Base-by-base conservation (phyloP, 2,888 invertebrate genomes). In the Melipona bicolor region DNA sequence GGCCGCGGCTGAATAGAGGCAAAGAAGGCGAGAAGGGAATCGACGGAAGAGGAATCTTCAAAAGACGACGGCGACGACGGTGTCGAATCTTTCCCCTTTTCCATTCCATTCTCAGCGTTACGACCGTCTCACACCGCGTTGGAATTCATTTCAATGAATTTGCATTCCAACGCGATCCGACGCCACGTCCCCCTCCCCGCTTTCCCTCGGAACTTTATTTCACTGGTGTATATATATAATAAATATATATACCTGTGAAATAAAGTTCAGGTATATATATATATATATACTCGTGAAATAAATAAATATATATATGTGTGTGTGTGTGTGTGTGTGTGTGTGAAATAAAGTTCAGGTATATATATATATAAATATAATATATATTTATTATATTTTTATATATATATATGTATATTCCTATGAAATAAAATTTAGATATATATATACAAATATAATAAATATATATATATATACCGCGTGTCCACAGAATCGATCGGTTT, bases 101-200 rank as follows among this genome's bases (percentile, higher is more conserved):
- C 70, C 59, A 32, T 27, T 62, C 56, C 62, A 62, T 87, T 81
- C 79, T 69, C 79, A 84, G 88, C 90, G 89, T 92, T 89, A 90
- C 89, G 90, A 90, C 88, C 86, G 90, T 91, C 90, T 92, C 91
- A 91, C 87, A 89, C 79, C 87, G 79, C 90, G 89, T 87, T 81
- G 82, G 91, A 93, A 92, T 92, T 93, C 90, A 92, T 93, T 93
- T 91, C 88, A 92, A 92, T 92, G 90, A 92, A 93, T 93, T 93
- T 93, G 91, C 93, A 93, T 93, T 89, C 87, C 87, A 84, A 90
- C 86, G n/a, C 75, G 81, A 72, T 69, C 6, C 59, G 72, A 61
- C 77, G 17, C 17, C 1, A 0, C 54, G 19, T n/a, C 24, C 50
- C 32, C 6, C 4, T 68, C 24, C 21, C 32, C 54, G 9, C 1